These are phyloP conservation scores for Epirrhoe alternata DNA, from an alignment of 2,888 invertebrate genomes.

Conservation along the genomic window DNA sequence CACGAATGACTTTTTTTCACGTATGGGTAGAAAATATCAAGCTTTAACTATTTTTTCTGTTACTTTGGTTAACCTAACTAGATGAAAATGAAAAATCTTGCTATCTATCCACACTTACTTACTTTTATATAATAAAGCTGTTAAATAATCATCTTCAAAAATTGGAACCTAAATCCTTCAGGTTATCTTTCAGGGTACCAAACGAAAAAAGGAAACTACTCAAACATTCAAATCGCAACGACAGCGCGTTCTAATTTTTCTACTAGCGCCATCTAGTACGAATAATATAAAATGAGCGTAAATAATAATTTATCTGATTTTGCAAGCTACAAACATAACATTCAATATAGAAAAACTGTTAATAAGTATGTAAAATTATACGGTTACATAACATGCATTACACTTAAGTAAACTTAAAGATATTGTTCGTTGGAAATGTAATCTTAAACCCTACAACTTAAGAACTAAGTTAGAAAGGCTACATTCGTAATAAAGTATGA, in stretches of 20 bases:
- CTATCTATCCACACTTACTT: too few relatives aligned
- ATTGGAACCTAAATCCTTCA: too few relatives aligned
- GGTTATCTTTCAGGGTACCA: too few relatives aligned
- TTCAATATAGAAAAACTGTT: slow-evolving; percentile 16
- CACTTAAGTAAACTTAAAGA: slow-evolving; percentile 29
- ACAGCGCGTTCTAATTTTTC: not conserved
- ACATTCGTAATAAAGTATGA: slow-evolving; percentile 58
- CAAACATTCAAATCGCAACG: too few relatives aligned
- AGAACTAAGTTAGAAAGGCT: slow-evolving; percentile 65
- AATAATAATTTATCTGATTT: slow-evolving; percentile 6
- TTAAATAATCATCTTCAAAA: too few relatives aligned
- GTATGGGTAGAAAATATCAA: too few relatives aligned
- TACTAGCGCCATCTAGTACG: too few relatives aligned
- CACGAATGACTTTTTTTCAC: not conserved
- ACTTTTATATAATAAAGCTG: too few relatives aligned
- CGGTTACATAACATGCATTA: slow-evolving; percentile 33
- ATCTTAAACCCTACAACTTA: slow-evolving; percentile 62
- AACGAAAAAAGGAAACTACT: too few relatives aligned
- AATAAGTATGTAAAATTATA: slow-evolving; percentile 26
- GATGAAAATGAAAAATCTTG: too few relatives aligned
- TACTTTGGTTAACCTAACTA: too few relatives aligned
- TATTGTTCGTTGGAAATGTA: slow-evolving; percentile 75
- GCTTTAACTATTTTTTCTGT: too few relatives aligned
- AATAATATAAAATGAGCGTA: not conserved
- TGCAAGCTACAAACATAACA: slow-evolving; percentile 44